These are phyloP conservation scores for Edolisoma coerulescens DNA, from an alignment of 2,113 vertebrate genomes.

Conservation along the genomic window DNA sequence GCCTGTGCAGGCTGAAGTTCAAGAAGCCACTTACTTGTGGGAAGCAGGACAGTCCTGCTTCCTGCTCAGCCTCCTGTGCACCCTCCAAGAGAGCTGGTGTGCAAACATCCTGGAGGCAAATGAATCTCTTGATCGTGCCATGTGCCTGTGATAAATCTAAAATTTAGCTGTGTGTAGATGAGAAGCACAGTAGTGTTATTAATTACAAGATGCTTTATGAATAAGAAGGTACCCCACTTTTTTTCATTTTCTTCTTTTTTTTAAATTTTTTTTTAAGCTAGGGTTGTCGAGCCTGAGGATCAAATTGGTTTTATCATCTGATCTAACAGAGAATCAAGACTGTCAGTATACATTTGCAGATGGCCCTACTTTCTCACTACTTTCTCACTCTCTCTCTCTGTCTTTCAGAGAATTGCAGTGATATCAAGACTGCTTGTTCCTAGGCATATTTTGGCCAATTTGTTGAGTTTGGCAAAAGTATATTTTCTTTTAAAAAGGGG, in stretches of 20 bases:
- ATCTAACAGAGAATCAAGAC: background rate
- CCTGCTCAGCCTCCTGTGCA: background rate
- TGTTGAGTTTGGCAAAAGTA: background rate
- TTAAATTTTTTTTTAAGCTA: background rate
- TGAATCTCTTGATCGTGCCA: accelerated
- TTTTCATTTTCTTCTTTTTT: background rate
- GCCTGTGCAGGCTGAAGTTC: background rate
- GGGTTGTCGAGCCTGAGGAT: background rate
- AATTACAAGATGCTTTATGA: background rate
- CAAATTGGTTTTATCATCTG: background rate
- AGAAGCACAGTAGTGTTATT: background rate
- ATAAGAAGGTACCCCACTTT: background rate
- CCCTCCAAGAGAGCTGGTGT: background rate
- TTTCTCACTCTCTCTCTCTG: background rate
- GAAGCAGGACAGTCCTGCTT: background rate
- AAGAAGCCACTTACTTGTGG: background rate
- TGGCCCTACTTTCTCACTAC: background rate
- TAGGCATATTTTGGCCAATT: background rate
- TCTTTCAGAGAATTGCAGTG: background rate
- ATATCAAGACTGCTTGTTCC: background rate
- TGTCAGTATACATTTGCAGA: background rate
- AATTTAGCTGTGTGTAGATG: background rate
- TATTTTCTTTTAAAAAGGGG: background rate
- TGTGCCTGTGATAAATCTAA: background rate
- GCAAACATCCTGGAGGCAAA: background rate